Evolutionary conservation across 2,797 vertebrate species (phyloP), one percentile per base, ranked within the genome.

Genomic region (Parauchenoglanis punctatus): DNA sequence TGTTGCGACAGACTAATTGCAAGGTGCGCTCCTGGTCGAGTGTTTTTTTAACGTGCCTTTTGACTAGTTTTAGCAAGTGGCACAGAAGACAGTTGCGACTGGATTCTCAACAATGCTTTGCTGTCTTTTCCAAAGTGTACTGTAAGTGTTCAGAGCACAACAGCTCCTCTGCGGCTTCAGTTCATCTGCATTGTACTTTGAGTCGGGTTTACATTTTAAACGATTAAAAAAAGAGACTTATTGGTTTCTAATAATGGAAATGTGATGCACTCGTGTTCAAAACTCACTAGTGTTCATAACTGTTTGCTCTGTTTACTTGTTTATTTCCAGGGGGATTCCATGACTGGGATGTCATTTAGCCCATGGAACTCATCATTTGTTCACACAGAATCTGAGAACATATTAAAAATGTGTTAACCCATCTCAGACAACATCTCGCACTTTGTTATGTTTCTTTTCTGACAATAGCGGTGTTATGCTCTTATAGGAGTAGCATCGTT

Each of bases 1-100:
- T 90, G 77, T 87, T 92, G 91, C 91, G 91, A 92, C 91, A 92
- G 86, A 89, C 85, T 81, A 91, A 89, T 90, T 88, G 88, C 80
- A 35, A 90, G 91, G 86, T 83, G 88, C 89, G 89, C 90, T 90
- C 44, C 59, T 80, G 80, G 76, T 80, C 73, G 86, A 90, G 83
- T 68, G 91, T 92, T 68, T 82, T 72, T 76, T 73, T 82, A 87
- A 93, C 85, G 49, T 88, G 63, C 85, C 81, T 89, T 91, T 92
- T 54, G 87, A 91, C 94, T 68, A 91, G 93, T 92, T 85, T 85
- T 84, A 86, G 93, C 93, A 89, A 44, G 88, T 86, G 86, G 77
- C n/a, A 83, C 86, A 88, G 89, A 89, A 91, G 81, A 86, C 85
- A 86, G 85, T 87, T 89, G 87, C 87, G 90, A 89, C 85, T 89